These are phyloP conservation scores for Antechinus flavipes DNA, from an alignment of 2,113 vertebrate species.

Conservation along the genomic window DNA sequence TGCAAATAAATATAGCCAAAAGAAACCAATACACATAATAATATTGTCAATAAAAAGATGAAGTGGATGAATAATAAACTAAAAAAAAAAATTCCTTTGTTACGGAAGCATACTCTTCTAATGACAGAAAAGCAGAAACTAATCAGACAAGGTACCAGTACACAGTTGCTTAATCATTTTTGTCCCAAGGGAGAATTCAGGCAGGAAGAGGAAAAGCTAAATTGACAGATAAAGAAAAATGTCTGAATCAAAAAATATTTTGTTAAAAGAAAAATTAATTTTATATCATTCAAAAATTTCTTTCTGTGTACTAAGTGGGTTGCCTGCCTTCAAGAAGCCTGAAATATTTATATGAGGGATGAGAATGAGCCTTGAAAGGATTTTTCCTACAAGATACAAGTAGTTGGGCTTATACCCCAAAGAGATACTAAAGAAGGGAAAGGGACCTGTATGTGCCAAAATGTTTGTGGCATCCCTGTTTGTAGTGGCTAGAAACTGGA, in stretches of 20 bases:
- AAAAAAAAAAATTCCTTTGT: neutral
- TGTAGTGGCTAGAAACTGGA: too few relatives aligned
- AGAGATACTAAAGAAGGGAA: too few relatives aligned
- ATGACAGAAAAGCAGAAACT: neutral
- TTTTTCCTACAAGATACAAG: neutral
- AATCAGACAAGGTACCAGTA: neutral
- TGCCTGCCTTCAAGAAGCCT: neutral
- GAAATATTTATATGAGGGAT: neutral
- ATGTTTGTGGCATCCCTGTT: too few relatives aligned
- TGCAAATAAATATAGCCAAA: neutral
- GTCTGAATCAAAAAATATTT: neutral
- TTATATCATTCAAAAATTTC: neutral
- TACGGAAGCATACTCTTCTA: neutral
- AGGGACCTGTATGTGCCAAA: too few relatives aligned
- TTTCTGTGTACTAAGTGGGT: neutral
- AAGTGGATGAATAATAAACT: neutral
- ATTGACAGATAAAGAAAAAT: neutral
- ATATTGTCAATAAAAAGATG: neutral
- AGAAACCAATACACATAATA: neutral
- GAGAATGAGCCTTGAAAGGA: neutral
- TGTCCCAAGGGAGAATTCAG: neutral
- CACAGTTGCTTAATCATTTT: neutral
- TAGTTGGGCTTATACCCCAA: too few relatives aligned
- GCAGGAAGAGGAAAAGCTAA: neutral
- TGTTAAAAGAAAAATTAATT: neutral